Percentiles rank a stretch among this genome's conserved stretches.
These are phyloP conservation scores for Typhlichthys eigenmanni DNA, from an alignment of 2,797 vertebrate genomes.

Conservation along the genomic window DNA sequence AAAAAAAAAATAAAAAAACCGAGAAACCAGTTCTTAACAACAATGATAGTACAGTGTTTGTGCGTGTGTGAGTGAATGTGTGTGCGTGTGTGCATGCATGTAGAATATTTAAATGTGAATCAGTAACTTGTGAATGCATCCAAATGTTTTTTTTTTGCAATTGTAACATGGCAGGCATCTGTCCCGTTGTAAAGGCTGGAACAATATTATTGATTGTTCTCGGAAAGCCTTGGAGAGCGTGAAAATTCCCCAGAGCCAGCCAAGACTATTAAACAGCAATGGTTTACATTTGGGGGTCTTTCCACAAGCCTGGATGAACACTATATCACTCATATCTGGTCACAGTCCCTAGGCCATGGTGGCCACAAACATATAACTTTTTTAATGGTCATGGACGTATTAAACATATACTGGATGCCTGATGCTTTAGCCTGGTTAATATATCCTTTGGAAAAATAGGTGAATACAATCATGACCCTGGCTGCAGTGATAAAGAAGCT, in stretches of 20 bases:
- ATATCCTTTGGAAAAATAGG: neutral
- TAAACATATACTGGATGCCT: neutral
- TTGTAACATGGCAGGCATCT: neutral
- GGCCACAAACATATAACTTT: conserved; percentile 1
- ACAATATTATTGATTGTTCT: neutral
- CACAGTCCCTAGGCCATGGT: conserved; percentile 7
- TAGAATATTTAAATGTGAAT: neutral
- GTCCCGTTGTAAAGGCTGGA: neutral
- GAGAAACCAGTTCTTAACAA: conserved; percentile 32
- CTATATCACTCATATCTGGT: conserved; percentile 20
- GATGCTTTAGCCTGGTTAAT: conserved; percentile 10
- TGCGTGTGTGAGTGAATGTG: neutral
- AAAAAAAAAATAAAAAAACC: neutral
- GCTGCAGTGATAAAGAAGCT: too few species aligned
- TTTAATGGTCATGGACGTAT: too few species aligned
- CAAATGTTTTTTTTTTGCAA: too few species aligned
- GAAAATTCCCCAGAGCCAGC: neutral
- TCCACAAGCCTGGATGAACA: conserved; percentile 17
- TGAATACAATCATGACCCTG: too few species aligned
- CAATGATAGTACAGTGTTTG: neutral
- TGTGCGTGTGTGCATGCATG: neutral
- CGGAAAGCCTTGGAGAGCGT: neutral
- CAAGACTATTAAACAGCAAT: conserved; percentile 4
- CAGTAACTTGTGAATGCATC: neutral
- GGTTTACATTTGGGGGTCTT: neutral